These are phyloP conservation scores for Pangasius sanitwongsei DNA, from an alignment of 2,797 vertebrate genomes.

Conservation along the genomic window DNA sequence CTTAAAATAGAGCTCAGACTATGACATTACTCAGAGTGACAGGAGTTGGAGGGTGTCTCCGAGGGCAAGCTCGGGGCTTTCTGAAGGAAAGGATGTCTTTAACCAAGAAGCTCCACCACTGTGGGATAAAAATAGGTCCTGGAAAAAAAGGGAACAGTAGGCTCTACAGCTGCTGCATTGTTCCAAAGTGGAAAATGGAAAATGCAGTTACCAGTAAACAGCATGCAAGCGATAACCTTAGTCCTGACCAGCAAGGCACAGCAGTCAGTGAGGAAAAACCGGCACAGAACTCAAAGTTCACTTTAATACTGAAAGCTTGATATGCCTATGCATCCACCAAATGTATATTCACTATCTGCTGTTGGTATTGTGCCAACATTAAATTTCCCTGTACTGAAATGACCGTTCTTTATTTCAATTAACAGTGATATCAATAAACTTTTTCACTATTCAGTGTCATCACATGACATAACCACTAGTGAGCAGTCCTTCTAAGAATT, in stretches of 20 bases:
- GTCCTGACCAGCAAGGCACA: conserved; percentile 45
- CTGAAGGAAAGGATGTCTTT: conserved; percentile 63
- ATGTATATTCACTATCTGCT: not conserved
- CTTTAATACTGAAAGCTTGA: not conserved
- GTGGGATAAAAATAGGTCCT: conserved; percentile 64
- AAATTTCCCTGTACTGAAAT: not conserved
- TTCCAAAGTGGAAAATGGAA: conserved; percentile 50
- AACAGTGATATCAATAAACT: not conserved
- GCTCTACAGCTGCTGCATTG: conserved; percentile 48
- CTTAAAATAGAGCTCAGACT: conserved; percentile 31
- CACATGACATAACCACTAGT: no score
- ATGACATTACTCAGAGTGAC: conserved; percentile 49
- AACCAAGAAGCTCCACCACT: conserved; percentile 62
- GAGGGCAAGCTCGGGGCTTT: conserved; percentile 33
- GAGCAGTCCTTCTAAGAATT: not conserved
- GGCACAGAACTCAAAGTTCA: not conserved
- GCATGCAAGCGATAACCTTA: conserved; percentile 44
- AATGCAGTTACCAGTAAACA: conserved; percentile 49
- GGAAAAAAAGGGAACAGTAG: conserved; percentile 42
- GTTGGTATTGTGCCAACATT: not conserved
- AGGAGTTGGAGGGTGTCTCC: conserved; percentile 38
- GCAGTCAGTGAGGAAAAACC: conserved; percentile 59
- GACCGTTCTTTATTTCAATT: not conserved
- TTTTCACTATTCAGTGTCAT: not conserved
- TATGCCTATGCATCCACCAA: not conserved